These are phyloP conservation scores for Cancer borealis DNA, from an alignment of 2,888 invertebrate species.

Conservation along the genomic window DNA sequence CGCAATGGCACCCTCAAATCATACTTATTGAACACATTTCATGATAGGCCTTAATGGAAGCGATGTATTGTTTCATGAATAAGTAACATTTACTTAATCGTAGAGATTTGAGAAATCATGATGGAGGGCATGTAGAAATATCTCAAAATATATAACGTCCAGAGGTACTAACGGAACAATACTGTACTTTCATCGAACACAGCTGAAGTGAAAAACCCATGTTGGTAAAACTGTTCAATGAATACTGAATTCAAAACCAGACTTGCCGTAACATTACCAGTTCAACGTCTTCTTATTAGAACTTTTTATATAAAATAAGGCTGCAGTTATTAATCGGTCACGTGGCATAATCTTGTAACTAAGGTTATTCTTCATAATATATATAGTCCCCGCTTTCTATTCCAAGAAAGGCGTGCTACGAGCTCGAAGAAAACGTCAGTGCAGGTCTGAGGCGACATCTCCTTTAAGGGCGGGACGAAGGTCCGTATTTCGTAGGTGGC, in stretches of 20 bases:
- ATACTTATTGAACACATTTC: background rate
- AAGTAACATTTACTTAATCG: too few species aligned
- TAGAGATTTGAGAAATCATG: too few species aligned
- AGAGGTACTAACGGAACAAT: too few species aligned
- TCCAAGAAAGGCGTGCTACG: background rate
- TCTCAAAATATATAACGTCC: background rate
- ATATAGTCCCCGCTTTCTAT: background rate
- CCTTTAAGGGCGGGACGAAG: conserved; percentile 2
- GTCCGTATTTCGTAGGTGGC: conserved; percentile 12
- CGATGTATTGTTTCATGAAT: too few species aligned
- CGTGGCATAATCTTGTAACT: background rate
- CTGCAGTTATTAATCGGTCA: background rate
- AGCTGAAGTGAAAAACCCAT: background rate
- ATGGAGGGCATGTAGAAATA: background rate
- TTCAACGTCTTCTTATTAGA: background rate
- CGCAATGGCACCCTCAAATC: background rate
- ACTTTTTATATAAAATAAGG: background rate
- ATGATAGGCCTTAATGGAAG: background rate
- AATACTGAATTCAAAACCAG: background rate
- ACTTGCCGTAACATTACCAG: background rate
- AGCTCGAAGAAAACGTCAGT: conserved; percentile 4
- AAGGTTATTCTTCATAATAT: background rate
- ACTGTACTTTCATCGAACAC: background rate
- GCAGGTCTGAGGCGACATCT: background rate
- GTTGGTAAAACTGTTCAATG: background rate